Conservation (phyloP, 2,888 invertebrate genomes). For the Drosophila vallismaia region DNA sequence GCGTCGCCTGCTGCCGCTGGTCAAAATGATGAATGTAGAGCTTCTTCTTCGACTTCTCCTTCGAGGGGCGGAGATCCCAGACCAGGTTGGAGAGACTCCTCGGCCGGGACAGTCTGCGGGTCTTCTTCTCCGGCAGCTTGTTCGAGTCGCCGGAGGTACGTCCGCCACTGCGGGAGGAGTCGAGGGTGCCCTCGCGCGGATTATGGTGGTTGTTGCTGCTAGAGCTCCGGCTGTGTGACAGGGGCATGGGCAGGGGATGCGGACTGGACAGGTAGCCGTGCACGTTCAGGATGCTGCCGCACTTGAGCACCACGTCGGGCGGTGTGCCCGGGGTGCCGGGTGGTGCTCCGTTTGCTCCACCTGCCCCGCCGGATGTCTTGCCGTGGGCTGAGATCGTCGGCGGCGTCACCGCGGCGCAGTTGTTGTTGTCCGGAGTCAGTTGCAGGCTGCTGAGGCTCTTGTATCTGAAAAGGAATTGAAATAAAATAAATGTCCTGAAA, state of each 20-base stretch:
- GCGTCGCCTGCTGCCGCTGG: constrained; percentile 84
- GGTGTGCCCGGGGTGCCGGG: constrained; percentile 57
- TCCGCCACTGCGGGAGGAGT: constrained; percentile 95
- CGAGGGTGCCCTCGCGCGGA: constrained; percentile 90
- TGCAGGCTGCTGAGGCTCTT: constrained; percentile 84
- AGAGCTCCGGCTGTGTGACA: constrained; percentile 75
- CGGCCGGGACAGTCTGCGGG: constrained; percentile 91
- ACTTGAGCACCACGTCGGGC: constrained; percentile 81
- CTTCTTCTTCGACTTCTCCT: constrained; percentile 84
- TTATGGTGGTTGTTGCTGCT: constrained; percentile 82
- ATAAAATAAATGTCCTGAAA: not conserved
- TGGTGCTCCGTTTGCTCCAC: constrained; percentile 19
- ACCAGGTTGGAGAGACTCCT: constrained; percentile 94
- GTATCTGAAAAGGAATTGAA: constrained; percentile 70
- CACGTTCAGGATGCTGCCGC: constrained; percentile 76
- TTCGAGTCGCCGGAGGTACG: constrained; percentile 92
- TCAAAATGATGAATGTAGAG: constrained; percentile 84
- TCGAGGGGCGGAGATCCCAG: constrained; percentile 88
- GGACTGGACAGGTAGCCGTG: constrained; percentile 61
- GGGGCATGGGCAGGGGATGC: constrained; percentile 30
- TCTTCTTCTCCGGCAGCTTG: constrained; percentile 92
- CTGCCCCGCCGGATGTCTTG: constrained; percentile 60
- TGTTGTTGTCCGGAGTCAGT: constrained; percentile 82
- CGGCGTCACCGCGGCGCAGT: constrained; percentile 75
- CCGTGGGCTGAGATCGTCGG: constrained; percentile 84